Evolutionary conservation across 92 coral and sea anemone species (phyloP), one percentile per base, ranked within the genome.

Genomic region (Virgularia gustaviana): DNA sequence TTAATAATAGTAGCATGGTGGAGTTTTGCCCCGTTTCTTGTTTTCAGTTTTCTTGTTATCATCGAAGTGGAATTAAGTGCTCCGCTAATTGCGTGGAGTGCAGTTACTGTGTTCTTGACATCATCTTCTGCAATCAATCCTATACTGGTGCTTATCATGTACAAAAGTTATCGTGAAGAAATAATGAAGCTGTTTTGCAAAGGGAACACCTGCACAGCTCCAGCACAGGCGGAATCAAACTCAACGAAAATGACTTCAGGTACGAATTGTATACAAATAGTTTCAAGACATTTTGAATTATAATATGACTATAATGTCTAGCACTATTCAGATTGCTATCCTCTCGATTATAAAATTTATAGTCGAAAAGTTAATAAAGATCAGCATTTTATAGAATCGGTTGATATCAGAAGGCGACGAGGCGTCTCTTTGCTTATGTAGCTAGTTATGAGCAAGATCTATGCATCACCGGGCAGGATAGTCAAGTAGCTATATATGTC

Each of bases 41-140:
- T 68, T 2, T 68, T 30, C 57, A 15, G 37, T 10, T 33, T 49
- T 9, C 5, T 68, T 11, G 25, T 4, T 30, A 12, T 32, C 30
- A 27, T 45, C 51, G 13, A 24, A 6, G 45, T 25, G 0, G 6
- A 12, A 4, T 27, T 27, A 0, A 10, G 9, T 16, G 19, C 6
- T 20, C 27, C 29, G 11, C 23, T 31, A 35, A 22, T 3, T 6
- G 15, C 34, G 6, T 68, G 75, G 75, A 35, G 38, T 20, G n/a
- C 55, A 13, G 45, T 68, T 6, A 22, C 75, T n/a, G 39, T 47
- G 2, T 27, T 68, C 3, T 49, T 28, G 28, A 0, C 36, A 3
- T 53, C 59, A 27, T 34, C 41, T 1, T 68, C 75, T 9, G 75
- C 75, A 10, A 19, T 68, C 16, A 68, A 68, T 22, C 75, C 75